Percentiles rank a stretch among this genome's conserved stretches.
These are phyloP conservation scores for Eleginops maclovinus DNA, from an alignment of 2,113 vertebrate genomes.

Conservation along the genomic window DNA sequence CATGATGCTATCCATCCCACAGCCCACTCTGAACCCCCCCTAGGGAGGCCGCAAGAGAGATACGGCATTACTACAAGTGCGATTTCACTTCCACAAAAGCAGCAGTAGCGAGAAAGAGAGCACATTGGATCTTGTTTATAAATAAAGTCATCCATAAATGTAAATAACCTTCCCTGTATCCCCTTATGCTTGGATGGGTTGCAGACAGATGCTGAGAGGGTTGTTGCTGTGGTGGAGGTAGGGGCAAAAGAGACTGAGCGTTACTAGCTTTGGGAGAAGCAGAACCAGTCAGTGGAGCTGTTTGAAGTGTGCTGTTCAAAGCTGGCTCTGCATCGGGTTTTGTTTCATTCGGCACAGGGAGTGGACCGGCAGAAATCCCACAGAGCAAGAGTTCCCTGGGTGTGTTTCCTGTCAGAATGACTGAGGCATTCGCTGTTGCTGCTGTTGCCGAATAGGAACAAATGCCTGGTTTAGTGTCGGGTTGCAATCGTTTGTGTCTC, in stretches of 20 bases:
- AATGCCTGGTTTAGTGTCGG: conserved; percentile 34
- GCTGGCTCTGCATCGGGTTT: conserved; percentile 46
- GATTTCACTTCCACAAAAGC: conserved; percentile 66
- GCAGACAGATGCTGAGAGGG: conserved; percentile 58
- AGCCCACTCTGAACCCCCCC: conserved; percentile 40
- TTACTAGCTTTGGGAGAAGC: conserved; percentile 46
- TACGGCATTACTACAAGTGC: conserved; percentile 60
- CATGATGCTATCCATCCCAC: conserved; percentile 58
- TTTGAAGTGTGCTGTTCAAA: conserved; percentile 77
- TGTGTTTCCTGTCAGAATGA: conserved; percentile 40
- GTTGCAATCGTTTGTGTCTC: conserved; percentile 25
- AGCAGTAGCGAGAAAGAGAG: conserved; percentile 12
- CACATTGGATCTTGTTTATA: conserved; percentile 72
- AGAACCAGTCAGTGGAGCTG: conserved; percentile 49
- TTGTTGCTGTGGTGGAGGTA: conserved; percentile 37
- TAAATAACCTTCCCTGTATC: conserved; percentile 50
- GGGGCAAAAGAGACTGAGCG: conserved; percentile 27
- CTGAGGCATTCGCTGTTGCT: conserved; percentile 15
- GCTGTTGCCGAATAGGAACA: conserved; percentile 10
- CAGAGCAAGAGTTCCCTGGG: conserved; percentile 38
- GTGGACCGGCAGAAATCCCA: conserved; percentile 30
- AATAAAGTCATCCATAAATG: conserved; percentile 82
- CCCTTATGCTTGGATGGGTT: conserved; percentile 50
- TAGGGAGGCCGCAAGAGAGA: conserved; percentile 39
- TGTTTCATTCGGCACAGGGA: conserved; percentile 43